Evolutionary conservation across 2,113 vertebrate species (phyloP), one percentile per base, ranked within the genome.

Genomic region (Microcebus jonahi): DNA sequence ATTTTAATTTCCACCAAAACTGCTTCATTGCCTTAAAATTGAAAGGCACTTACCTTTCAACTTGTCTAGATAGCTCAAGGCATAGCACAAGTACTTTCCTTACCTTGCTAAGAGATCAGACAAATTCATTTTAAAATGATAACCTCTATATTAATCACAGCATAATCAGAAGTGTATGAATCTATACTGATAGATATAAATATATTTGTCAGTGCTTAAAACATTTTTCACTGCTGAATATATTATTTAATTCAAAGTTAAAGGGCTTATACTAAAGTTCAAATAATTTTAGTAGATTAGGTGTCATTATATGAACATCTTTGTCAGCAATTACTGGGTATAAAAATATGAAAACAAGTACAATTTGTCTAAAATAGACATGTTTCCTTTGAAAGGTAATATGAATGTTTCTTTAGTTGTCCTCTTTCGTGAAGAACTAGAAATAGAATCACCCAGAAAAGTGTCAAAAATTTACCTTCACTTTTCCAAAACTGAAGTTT

Each of bases 271-370:
- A 76, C 76, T 93, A 91, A 98, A 98, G 93, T 99, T 99, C 93
- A 97, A 98, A 98, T 97, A 97, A 96, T 88, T 97, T 97, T 90
- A 98, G 97, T 95, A 84, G 93, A 97, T 98, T 97, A 98, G 91
- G 96, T 94, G 95, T 97, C 98, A 96, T 94, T 81, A 91, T 67
- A 61, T 96, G 97, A 92, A 96, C 94, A 91, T 95, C 96, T 97
- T 93, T 98, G 98, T 97, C 97, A 98, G 98, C 97, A 98, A 98
- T 98, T 98, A 97, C 88, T 92, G 82, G 31, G 57, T 97, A 97
- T 93, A 96, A 96, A 98, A 98, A 97, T 97, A 95, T 75, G 97
- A 98, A 98, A 98, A 98, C 97, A 98, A 98, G 79, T 97, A 96
- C 0, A 0, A 95, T 97, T 98, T 98, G 68, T 98, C 91, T 97